A percentile compares a stretch with the other conserved stretches of the same genome.
Evolutionary conservation across 2,113 vertebrate species (phyloP).

Genomic region (Chloebia gouldiae): DNA sequence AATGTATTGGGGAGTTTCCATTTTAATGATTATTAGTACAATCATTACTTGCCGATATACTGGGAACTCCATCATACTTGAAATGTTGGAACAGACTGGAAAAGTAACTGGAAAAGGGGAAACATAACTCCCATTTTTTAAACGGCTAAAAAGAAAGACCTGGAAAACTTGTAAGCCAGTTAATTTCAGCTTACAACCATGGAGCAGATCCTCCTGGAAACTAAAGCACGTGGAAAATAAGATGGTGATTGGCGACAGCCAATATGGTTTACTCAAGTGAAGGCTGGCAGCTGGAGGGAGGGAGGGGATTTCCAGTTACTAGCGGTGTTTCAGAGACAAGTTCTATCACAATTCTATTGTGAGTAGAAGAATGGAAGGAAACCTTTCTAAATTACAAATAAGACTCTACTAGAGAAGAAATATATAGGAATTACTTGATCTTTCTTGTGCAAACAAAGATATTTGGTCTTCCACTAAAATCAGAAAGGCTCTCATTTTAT

Average conservation of each 20-base stretch:
- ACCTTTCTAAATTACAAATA: neutral
- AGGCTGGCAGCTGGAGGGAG: neutral
- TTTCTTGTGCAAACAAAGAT: neutral
- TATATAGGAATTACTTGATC: neutral
- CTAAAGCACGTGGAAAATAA: neutral
- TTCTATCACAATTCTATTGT: neutral
- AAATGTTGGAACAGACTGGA: neutral
- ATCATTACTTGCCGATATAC: neutral
- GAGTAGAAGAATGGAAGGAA: neutral
- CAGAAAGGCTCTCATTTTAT: neutral
- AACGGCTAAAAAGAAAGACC: neutral
- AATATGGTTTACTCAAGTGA: neutral
- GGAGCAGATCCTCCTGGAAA: neutral
- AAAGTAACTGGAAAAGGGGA: neutral
- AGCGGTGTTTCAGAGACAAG: neutral
- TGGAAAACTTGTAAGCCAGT: neutral
- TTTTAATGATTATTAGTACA: neutral
- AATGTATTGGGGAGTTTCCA: neutral
- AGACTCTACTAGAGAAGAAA: neutral
- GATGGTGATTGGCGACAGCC: neutral
- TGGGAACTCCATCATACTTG: neutral
- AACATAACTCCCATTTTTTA: neutral
- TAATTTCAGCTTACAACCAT: neutral
- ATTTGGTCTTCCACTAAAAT: neutral
- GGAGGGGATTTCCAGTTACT: neutral